A percentile compares a stretch with the other conserved stretches of the same genome.
phyloP scores from a whole-genome alignment of 1,140 invertebrate species.

The Mizuhopecten yessoensis region DNA sequence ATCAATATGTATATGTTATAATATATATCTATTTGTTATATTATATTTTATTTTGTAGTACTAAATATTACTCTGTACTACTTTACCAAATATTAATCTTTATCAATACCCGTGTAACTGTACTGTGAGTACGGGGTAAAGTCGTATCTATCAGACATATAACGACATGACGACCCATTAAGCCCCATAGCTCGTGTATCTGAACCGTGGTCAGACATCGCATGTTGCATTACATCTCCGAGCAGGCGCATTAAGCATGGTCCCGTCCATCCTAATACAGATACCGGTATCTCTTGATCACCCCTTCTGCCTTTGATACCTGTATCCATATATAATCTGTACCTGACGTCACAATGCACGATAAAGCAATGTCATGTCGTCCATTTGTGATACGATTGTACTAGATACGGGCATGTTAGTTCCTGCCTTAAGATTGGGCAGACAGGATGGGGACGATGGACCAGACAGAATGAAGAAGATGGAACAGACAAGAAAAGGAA shows the following conservation, averaged over 20 bases:
- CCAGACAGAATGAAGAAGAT: too few relatives aligned
- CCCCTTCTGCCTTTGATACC: neutral
- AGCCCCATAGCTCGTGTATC: neutral
- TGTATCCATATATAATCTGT: neutral
- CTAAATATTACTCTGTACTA: too few relatives aligned
- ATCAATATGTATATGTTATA: too few relatives aligned
- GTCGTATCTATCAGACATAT: too few relatives aligned
- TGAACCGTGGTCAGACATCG: neutral
- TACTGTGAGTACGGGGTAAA: too few relatives aligned
- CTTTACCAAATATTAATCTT: too few relatives aligned
- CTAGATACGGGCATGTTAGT: neutral
- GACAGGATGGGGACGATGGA: neutral
- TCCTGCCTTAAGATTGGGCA: neutral
- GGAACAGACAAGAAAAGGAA: too few relatives aligned
- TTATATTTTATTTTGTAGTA: too few relatives aligned
- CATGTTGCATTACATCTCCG: neutral
- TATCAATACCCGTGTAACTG: too few relatives aligned
- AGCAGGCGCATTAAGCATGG: neutral
- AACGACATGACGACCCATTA: neutral
- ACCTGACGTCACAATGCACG: neutral
- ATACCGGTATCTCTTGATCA: neutral
- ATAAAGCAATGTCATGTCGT: neutral
- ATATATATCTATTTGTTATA: too few relatives aligned
- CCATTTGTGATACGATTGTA: neutral
- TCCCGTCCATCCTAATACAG: neutral